A percentile compares a stretch with the other conserved stretches of the same genome.
phyloP scores from a whole-genome alignment of 1,140 invertebrate genomes.

The Papilio polytes region DNA sequence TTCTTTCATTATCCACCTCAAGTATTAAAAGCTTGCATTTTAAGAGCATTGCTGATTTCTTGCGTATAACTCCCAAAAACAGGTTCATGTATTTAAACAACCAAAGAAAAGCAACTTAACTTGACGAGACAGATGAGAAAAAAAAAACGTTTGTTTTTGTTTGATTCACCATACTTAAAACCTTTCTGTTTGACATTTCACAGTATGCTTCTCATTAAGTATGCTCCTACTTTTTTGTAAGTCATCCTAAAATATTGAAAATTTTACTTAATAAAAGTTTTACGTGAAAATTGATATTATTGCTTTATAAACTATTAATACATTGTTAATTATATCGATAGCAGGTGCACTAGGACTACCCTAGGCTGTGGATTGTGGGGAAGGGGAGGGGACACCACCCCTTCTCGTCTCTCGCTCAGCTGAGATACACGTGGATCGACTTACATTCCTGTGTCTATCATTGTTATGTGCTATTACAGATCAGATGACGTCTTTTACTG shows the following conservation, averaged over 20 bases:
- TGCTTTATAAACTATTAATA: neutral
- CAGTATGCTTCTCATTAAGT: neutral
- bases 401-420: conserved; percentile 64
- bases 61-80: neutral
- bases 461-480: conserved; percentile 39
- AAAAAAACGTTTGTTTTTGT: neutral
- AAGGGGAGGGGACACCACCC: conserved; percentile 45
- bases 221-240: neutral
- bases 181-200: neutral
- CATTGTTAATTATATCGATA: conserved; percentile 24
- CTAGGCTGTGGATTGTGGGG: conserved; percentile 52
- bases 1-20: neutral
- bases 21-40: neutral
- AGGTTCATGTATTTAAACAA: neutral
- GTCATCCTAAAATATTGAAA: neutral
- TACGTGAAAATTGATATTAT: no score
- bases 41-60: neutral
- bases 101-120: neutral
- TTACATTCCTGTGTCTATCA: conserved; percentile 25
- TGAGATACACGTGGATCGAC: conserved; percentile 72
- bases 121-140: neutral
- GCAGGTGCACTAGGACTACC: conserved; percentile 5
- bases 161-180: neutral
- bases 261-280: neutral
- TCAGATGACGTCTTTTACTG: neutral